phyloP scores from a whole-genome alignment of 2,797 vertebrate species.

The Chloroceryle amazona region DNA sequence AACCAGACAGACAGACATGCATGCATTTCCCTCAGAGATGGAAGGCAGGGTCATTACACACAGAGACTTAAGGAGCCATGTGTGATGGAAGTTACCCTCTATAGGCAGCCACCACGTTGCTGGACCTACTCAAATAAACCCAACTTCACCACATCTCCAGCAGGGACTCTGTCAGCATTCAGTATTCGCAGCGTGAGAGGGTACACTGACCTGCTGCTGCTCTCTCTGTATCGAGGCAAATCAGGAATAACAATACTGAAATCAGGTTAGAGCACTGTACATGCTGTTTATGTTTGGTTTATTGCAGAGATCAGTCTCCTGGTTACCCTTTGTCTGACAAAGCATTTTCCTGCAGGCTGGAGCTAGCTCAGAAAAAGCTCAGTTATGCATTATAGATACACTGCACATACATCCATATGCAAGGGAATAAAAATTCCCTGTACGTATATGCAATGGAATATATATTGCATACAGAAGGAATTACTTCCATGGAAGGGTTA shows the following conservation, averaged over 20 bases:
- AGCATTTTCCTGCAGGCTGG: not conserved
- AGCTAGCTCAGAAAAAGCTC: not conserved
- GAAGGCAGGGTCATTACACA: not conserved
- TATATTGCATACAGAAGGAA: fast-evolving
- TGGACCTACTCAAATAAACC: not conserved
- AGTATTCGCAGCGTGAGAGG: not conserved
- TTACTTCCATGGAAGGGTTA: not conserved
- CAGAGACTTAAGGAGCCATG: fast-evolving
- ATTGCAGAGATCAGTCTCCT: not conserved
- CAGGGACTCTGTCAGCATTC: not conserved
- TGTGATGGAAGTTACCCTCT: not conserved
- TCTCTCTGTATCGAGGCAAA: not conserved
- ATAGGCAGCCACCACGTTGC: not conserved
- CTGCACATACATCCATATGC: not conserved
- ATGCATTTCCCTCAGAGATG: not conserved
- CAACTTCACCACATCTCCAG: not conserved
- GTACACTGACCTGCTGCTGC: not conserved
- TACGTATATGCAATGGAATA: not conserved
- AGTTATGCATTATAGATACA: not conserved
- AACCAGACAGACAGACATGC: not conserved
- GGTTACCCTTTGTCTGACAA: not conserved
- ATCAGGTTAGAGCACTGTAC: not conserved
- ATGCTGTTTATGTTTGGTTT: not conserved
- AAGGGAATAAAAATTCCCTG: not conserved
- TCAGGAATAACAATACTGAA: not conserved